phyloP scores from a whole-genome alignment of 2,888 invertebrate genomes.

The Phragmatobia fuliginosa region DNA sequence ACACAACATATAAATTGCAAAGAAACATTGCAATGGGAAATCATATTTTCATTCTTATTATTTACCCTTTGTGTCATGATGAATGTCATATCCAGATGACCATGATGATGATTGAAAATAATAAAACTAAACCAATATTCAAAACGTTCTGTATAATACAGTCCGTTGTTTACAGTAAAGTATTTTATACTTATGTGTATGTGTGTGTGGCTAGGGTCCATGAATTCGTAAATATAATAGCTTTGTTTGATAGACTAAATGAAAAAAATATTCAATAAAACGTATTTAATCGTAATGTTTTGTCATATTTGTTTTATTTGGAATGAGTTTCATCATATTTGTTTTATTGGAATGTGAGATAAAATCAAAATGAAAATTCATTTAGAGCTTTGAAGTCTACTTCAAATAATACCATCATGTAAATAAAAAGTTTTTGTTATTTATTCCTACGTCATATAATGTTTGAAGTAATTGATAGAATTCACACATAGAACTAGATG shows the following conservation, averaged over 20 bases:
- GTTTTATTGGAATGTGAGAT: neutral
- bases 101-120: no score
- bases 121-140: neutral
- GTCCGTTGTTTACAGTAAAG: neutral
- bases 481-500: no score
- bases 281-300: neutral
- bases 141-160: neutral
- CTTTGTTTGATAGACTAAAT: neutral
- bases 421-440: neutral
- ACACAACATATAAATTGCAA: no score
- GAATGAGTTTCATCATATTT: neutral
- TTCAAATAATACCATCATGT: neutral
- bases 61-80: no score
- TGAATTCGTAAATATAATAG: neutral
- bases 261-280: neutral
- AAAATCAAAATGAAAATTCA: neutral
- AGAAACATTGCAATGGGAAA: no score
- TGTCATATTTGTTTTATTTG: neutral
- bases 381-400: neutral
- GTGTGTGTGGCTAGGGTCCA: no score
- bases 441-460: no score
- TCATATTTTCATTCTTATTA: no score
- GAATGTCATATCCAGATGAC: no score
- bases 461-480: no score
- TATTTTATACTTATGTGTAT: neutral